A percentile compares a stretch with the other conserved stretches of the same genome.
These are phyloP conservation scores for Callitettix versicolor DNA, from an alignment of 1,140 invertebrate genomes.

Conservation along the genomic window DNA sequence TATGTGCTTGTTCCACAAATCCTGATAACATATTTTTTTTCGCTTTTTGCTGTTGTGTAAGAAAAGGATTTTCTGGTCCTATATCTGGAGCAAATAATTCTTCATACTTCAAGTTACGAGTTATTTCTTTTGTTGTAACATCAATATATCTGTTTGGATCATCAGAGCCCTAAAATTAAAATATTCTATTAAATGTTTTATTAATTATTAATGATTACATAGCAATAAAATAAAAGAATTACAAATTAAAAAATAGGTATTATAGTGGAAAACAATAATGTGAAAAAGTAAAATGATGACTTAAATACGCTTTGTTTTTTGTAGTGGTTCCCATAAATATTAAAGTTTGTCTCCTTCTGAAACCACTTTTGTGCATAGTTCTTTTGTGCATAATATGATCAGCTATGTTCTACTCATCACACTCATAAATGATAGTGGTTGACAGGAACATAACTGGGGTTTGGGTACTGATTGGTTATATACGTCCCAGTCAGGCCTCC, in stretches of 20 bases:
- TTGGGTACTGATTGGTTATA: too few species aligned
- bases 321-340: slow-evolving; percentile 3
- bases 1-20: slow-evolving; percentile 87
- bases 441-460: too few species aligned
- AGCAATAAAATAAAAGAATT: slow-evolving; percentile 7
- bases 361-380: too few species aligned
- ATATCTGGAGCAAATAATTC: slow-evolving; percentile 86
- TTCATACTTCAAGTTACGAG: slow-evolving; percentile 90
- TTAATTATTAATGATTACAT: background rate
- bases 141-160: slow-evolving; percentile 52
- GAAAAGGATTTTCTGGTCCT: slow-evolving; percentile 85
- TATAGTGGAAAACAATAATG: slow-evolving; percentile 9
- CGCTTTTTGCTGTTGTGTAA: slow-evolving; percentile 78
- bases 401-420: too few species aligned
- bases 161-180: slow-evolving; percentile 37
- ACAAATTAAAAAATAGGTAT: slow-evolving; percentile 17
- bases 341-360: background rate
- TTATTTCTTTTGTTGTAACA: slow-evolving; percentile 66
- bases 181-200: background rate
- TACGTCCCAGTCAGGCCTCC: too few species aligned
- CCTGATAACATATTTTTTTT: slow-evolving; percentile 87
- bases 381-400: too few species aligned
- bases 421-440: too few species aligned
- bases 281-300: background rate
- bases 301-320: slow-evolving; percentile 6